Percentiles rank a stretch among this genome's conserved stretches.
Conservation (phyloP, 2,888 invertebrate genomes). For the Drosophila siamana region DNA sequence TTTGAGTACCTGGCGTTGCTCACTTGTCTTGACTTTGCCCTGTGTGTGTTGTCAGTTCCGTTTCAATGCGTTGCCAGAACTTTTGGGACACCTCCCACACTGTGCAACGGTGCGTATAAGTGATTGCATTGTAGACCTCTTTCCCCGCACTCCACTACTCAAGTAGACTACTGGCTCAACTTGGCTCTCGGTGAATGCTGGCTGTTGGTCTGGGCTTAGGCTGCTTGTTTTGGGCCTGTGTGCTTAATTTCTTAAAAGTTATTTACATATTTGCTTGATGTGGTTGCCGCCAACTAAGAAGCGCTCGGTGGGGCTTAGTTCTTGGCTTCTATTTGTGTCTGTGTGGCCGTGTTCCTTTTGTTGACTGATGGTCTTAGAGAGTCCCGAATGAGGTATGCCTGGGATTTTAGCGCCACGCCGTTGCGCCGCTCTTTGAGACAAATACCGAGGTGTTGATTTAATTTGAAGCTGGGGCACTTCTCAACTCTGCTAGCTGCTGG, state of each 20-base stretch:
- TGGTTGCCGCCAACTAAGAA: constrained; percentile 66
- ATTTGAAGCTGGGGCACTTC: constrained; percentile 8
- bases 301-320: constrained; percentile 56
- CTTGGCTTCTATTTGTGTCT: constrained; percentile 19
- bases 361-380: constrained; percentile 40
- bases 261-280: constrained; percentile 77
- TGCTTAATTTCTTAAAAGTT: constrained; percentile 78
- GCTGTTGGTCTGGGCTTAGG: constrained; percentile 32
- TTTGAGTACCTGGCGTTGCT: constrained; percentile 30
- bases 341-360: constrained; percentile 28
- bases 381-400: constrained; percentile 20
- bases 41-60: constrained; percentile 44
- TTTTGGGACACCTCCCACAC: constrained; percentile 37
- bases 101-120: constrained; percentile 77
- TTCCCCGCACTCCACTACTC: constrained; percentile 12
- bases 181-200: not conserved
- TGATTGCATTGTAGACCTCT: constrained; percentile 68
- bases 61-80: constrained; percentile 42
- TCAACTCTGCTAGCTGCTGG: no score
- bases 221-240: constrained; percentile 56
- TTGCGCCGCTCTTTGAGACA: constrained; percentile 31
- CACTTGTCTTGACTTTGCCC: constrained; percentile 30
- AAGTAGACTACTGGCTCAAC: constrained; percentile 13
- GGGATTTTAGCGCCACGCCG: no score
- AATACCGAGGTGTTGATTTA: constrained; percentile 34